A percentile compares a stretch with the other conserved stretches of the same genome.
These are phyloP conservation scores for Leucoraja erinaceus DNA, from an alignment of 2,113 vertebrate species.

Conservation along the genomic window DNA sequence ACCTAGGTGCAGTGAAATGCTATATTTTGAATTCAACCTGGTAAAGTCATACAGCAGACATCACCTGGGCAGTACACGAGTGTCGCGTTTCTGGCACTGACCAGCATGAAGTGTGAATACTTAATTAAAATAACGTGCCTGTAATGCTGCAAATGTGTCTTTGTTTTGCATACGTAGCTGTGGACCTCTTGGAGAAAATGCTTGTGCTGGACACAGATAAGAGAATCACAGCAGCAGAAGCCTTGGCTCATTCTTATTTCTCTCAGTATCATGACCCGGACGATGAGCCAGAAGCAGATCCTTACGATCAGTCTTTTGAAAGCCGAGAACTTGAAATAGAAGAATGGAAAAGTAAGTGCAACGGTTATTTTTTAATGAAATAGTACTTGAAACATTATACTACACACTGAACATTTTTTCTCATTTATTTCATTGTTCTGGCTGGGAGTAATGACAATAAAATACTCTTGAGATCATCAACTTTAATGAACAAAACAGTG, in stretches of 20 bases:
- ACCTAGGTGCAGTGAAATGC: no score
- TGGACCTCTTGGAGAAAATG: constrained; percentile 96
- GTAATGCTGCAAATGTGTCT: accelerated
- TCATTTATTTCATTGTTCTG: no score
- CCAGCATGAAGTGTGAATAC: no score
- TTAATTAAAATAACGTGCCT: background rate
- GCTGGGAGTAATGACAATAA: no score
- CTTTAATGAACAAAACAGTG: no score
- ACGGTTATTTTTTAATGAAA: background rate
- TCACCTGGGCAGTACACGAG: no score
- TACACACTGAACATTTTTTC: background rate
- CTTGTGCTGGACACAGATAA: constrained; percentile 94
- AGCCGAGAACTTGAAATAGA: constrained; percentile 92
- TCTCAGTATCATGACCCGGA: constrained; percentile 93
- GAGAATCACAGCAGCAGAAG: constrained; percentile 85
- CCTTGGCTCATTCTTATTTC: constrained; percentile 84
- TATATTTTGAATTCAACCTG: no score
- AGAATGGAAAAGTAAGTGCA: constrained; percentile 89
- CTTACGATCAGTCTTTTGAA: constrained; percentile 96
- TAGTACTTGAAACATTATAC: background rate
- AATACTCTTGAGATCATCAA: no score
- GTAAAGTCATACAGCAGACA: no score
- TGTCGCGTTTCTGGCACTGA: no score
- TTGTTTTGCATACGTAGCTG: constrained; percentile 58
- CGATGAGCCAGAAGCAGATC: constrained; percentile 88